A percentile compares a stretch with the other conserved stretches of the same genome.
phyloP scores from a whole-genome alignment of 2,888 invertebrate genomes.

The Serrognathus titanus region DNA sequence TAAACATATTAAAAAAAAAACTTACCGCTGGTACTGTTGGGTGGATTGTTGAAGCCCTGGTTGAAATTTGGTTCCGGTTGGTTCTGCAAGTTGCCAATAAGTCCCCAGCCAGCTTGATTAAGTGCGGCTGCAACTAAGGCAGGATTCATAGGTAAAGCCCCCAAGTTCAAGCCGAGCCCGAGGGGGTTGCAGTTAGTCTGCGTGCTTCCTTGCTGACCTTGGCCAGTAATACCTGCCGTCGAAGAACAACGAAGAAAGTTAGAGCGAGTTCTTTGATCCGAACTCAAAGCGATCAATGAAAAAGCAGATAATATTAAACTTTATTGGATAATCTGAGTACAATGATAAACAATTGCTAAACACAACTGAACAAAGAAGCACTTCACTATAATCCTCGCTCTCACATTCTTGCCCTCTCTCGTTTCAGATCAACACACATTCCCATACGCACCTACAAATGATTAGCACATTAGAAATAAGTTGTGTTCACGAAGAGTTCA shows the following conservation, averaged over 20 bases:
- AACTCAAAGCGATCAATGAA: too few relatives aligned
- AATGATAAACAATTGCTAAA: too few relatives aligned
- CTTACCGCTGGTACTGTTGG: conserved; percentile 38
- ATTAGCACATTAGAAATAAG: conserved; percentile 8
- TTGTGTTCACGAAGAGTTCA: too few relatives aligned
- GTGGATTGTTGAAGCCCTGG: conserved; percentile 45
- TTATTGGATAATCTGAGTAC: too few relatives aligned
- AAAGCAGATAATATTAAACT: too few relatives aligned
- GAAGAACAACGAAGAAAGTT: neutral
- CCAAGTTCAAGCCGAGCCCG: conserved; percentile 64
- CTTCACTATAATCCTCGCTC: conserved; percentile 10
- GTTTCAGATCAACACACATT: conserved; percentile 14
- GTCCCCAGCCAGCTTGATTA: conserved; percentile 74
- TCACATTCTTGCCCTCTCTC: conserved; percentile 7
- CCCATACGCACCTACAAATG: conserved; percentile 16
- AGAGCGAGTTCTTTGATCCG: neutral
- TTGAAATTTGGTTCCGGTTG: conserved; percentile 59
- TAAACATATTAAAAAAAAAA: too few relatives aligned
- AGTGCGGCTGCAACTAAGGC: conserved; percentile 86
- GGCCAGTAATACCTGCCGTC: conserved; percentile 49
- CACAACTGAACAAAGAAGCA: conserved; percentile 1
- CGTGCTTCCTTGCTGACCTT: conserved; percentile 51
- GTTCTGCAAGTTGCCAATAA: conserved; percentile 70
- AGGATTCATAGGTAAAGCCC: conserved; percentile 71
- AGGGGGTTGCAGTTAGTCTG: conserved; percentile 58